Evolutionary conservation across 2,888 invertebrate species (phyloP), one percentile per base, ranked within the genome.

Genomic region (Brachypalpus laphriformis): DNA sequence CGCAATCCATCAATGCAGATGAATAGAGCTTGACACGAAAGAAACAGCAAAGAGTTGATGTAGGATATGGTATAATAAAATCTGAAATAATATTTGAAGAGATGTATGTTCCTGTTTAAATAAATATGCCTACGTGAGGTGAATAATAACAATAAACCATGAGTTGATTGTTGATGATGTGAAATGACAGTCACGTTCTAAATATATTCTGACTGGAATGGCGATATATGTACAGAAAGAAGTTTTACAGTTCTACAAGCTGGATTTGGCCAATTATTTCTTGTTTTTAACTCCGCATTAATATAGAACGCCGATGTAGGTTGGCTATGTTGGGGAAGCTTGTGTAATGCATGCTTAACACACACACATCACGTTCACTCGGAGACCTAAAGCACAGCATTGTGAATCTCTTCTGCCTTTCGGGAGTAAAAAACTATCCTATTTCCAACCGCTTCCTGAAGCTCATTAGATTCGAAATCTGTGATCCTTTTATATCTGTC

Each of bases 1-100:
- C 82, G 71, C 59, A 25, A 76, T 77, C 51, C 71, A 72, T 59
- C 59, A 82, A 51, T 59, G 59, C 34, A 51, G 59, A 77, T 66
- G 51, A 59, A 71, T 42, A 57, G 47, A 71, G 37, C 34, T 4
- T 28, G 63, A 34, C 65, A 42, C 5, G 5, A 28, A 18, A 25
- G 22, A 49, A 47, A 34, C 18, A 47, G 51, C 20, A 22, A 25
- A 47, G 16, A 34, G n/a, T n/a, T n/a, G n/a, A n/a, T 22, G 40
- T 49, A 5, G 16, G 9, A 16, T 16, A 16, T 42, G 3, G 61
- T 31, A 28, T 14, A 47, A 47, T 71, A 57, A 74, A 56, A 56
- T 74, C 3, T 20, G 25, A 74, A 65, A 45, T 22, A 54, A 42
- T 45, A 22, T 63, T 40, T 18, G 22, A 54, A 20, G 54, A 61